phyloP scores from a whole-genome alignment of 2,113 vertebrate genomes.

The Lanius ludovicianus region DNA sequence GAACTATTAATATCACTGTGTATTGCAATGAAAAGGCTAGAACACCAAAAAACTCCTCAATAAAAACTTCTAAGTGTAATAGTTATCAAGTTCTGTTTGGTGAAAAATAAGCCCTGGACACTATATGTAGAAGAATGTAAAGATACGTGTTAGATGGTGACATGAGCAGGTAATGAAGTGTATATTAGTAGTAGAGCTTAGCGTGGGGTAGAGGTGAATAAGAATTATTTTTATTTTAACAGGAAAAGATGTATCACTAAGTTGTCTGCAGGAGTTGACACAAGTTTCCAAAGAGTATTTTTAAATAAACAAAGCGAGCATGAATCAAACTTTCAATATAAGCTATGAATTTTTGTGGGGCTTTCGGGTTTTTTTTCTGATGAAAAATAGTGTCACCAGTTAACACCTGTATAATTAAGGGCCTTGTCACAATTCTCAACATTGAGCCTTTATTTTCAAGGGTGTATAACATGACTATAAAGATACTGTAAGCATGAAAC shows the following conservation, averaged over 20 bases:
- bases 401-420: slow-evolving; percentile 63
- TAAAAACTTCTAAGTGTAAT: background rate
- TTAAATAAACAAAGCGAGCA: slow-evolving; percentile 77
- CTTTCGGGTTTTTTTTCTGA: background rate
- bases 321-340: slow-evolving; percentile 81
- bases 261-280: slow-evolving; percentile 79
- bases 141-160: slow-evolving; percentile 80
- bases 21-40: slow-evolving; percentile 43
- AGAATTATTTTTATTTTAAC: slow-evolving; percentile 71
- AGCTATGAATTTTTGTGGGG: slow-evolving; percentile 80
- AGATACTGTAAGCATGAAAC: slow-evolving; percentile 22
- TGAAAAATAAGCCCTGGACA: slow-evolving; percentile 62
- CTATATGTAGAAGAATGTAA: slow-evolving; percentile 65
- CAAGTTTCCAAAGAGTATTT: slow-evolving; percentile 91
- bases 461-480: slow-evolving; percentile 51
- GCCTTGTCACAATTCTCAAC: slow-evolving; percentile 51
- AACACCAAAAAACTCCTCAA: slow-evolving; percentile 20
- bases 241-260: slow-evolving; percentile 74
- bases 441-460: slow-evolving; percentile 72
- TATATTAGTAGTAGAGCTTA: slow-evolving; percentile 77
- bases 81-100: slow-evolving; percentile 4
- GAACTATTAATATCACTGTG: background rate
- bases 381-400: slow-evolving; percentile 48
- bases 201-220: slow-evolving; percentile 75
- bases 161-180: slow-evolving; percentile 77